A percentile compares a stretch with the other conserved stretches of the same genome.
These are phyloP conservation scores for Ptilonorhynchus violaceus DNA, from an alignment of 2,113 vertebrate species.

Conservation along the genomic window DNA sequence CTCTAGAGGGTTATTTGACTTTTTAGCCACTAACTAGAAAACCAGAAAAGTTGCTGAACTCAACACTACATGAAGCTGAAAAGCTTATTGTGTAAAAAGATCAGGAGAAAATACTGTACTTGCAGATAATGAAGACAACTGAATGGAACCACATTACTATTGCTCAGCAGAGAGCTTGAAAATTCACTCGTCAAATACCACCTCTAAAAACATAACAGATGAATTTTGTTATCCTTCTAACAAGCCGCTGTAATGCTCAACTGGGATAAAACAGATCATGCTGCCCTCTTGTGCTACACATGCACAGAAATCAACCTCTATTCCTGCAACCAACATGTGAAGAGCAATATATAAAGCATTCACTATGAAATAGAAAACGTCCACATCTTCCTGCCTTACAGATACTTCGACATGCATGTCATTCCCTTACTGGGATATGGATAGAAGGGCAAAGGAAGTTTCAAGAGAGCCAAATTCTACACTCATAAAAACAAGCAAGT, in stretches of 20 bases:
- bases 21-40: not conserved
- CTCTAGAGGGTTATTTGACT: not conserved
- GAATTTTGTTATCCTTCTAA: not conserved
- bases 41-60: not conserved
- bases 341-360: not conserved
- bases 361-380: not conserved
- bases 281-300: conserved; percentile 77
- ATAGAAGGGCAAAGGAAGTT: not conserved
- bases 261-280: conserved; percentile 62
- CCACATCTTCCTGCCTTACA: not conserved
- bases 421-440: not conserved
- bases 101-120: not conserved
- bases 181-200: conserved; percentile 13
- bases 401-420: not conserved
- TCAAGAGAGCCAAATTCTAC: not conserved
- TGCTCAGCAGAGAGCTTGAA: not conserved
- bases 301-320: not conserved
- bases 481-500: not conserved
- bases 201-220: not conserved
- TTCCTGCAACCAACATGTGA: not conserved
- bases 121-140: not conserved
- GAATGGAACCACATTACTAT: not conserved
- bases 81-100: not conserved
- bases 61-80: not conserved
- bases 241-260: not conserved